Evolutionary conservation across 2,113 vertebrate species (phyloP).

Genomic region (Microtus montanus): DNA sequence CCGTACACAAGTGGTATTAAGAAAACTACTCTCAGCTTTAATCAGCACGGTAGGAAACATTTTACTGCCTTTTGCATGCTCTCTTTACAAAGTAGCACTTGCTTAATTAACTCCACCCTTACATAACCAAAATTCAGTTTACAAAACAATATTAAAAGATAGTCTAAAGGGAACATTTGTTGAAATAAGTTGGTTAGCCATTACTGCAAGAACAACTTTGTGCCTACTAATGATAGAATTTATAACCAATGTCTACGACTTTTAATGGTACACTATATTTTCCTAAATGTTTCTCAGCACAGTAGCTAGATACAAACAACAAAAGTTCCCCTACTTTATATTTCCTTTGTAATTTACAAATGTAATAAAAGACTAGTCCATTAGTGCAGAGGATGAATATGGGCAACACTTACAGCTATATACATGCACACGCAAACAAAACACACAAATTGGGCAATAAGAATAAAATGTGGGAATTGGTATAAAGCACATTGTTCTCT

Average conservation of each 20-base stretch:
- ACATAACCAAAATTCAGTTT: constrained; percentile 70
- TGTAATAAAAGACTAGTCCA: constrained; percentile 76
- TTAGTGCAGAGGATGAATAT: constrained; percentile 74
- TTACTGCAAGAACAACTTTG: constrained; percentile 71
- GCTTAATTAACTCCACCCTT: constrained; percentile 76
- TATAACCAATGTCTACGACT: constrained; percentile 64
- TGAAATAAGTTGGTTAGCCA: constrained; percentile 69
- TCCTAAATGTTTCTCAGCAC: constrained; percentile 71
- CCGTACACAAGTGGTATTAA: constrained; percentile 24
- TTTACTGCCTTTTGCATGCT: constrained; percentile 56
- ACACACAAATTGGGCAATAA: constrained; percentile 64
- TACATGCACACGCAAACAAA: constrained; percentile 58
- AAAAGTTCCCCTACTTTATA: constrained; percentile 60
- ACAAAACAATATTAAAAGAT: constrained; percentile 74
- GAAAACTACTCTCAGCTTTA: constrained; percentile 65
- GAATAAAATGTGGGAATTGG: constrained; percentile 61
- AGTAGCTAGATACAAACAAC: constrained; percentile 65
- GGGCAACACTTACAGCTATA: constrained; percentile 61
- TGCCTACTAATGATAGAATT: constrained; percentile 75
- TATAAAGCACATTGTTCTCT: constrained; percentile 53
- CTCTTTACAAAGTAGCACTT: constrained; percentile 69
- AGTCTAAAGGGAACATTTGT: constrained; percentile 68
- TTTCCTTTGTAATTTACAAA: constrained; percentile 78
- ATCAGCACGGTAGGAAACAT: constrained; percentile 63
- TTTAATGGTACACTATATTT: constrained; percentile 73